Evolutionary conservation across 23 tunicate genomes (phyloP), one percentile per base, ranked within the genome.

Genomic region (Clavelina lepadiformis): DNA sequence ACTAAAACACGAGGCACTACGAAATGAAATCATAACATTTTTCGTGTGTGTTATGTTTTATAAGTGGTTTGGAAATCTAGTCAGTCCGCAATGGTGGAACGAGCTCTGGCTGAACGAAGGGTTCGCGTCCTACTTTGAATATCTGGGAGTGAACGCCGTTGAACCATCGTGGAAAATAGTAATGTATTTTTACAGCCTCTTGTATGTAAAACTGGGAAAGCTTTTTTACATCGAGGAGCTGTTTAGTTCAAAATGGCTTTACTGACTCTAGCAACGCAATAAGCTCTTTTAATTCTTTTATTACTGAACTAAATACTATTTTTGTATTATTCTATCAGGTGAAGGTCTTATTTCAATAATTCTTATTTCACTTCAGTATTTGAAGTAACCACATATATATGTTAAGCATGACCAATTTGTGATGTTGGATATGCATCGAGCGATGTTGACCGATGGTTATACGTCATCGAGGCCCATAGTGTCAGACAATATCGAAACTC

Each of bases 51-150:
- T n/a, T n/a, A n/a, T n/a, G n/a, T n/a, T n/a, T n/a, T n/a, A n/a
- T n/a, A 56, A 78, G 85, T 78, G 85, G 85, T 78, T 78, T 33
- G 85, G 85, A 0, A 69, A 78, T 34, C 69, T 78, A 7, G 54
- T 78, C 36, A 78, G 56, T 69, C 75, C 76, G 18, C 60, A 1
- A 13, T 78, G 85, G 85, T 78, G 69, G 69, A 77, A 69, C 35
- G 76, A 78, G 22, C 46, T 70, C n/a, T 78, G 85, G 85, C 38
- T 78, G 61, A 78, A 59, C 59, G 85, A 78, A 60, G 79, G 79
- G 15, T 73, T 73, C 30, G 79, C 79, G 8, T 23, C 79, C 21
- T 73, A 23, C 58, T 0, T 73, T 0, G 25, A 52, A 29, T 73
- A 73, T 31, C 25, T 73, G 0, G 79, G 79, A 34, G 30, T 25